phyloP scores from a whole-genome alignment of 2,113 vertebrate species.

The Ascaphus truei region DNA sequence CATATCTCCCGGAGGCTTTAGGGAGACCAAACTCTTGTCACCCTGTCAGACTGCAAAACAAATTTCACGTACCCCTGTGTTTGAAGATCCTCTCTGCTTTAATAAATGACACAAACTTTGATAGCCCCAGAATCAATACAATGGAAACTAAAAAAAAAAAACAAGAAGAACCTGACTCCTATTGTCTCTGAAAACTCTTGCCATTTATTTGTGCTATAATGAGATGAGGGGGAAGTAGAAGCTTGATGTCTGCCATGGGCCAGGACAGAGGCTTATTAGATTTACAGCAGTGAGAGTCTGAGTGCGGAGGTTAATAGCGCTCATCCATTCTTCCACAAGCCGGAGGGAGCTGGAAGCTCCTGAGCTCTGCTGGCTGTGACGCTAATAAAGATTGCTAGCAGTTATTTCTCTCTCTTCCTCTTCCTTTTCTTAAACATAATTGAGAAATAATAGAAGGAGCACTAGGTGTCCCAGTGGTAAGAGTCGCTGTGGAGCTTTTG shows the following conservation, averaged over 20 bases:
- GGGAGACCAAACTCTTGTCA: no score
- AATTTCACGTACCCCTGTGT: no score
- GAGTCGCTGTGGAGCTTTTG: neutral
- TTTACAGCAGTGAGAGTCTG: constrained; percentile 12
- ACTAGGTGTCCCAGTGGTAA: neutral
- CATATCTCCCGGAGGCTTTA: no score
- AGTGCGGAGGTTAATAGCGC: constrained; percentile 30
- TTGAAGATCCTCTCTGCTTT: no score
- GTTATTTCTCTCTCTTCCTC: constrained; percentile 10
- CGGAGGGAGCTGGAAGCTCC: neutral
- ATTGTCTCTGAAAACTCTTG: neutral
- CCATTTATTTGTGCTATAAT: constrained; percentile 24
- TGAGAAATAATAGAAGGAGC: constrained; percentile 24
- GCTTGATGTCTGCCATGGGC: constrained; percentile 5
- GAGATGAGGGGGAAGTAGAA: constrained; percentile 18
- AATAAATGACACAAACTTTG: no score
- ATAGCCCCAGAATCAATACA: no score
- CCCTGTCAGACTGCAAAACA: no score
- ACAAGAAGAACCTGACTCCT: neutral
- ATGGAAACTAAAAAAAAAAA: no score
- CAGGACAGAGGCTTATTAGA: constrained; percentile 10
- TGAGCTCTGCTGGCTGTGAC: neutral
- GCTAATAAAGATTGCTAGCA: constrained; percentile 27
- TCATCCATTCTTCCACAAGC: constrained; percentile 8
- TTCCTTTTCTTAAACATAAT: neutral